These are phyloP conservation scores for Remorina albescens DNA, from an alignment of 2,797 vertebrate species.

Conservation along the genomic window DNA sequence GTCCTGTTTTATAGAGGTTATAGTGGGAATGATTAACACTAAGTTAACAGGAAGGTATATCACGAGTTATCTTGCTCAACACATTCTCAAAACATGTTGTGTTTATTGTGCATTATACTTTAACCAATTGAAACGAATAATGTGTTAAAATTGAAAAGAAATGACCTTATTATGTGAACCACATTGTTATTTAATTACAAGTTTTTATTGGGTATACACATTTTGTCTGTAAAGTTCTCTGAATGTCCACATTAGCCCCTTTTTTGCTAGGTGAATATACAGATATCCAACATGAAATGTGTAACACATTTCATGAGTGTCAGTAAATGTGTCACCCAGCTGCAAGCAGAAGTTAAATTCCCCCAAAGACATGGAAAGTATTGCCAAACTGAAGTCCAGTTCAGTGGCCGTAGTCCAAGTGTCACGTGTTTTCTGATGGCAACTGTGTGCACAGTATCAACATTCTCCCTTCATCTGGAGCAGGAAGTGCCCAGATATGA, in stretches of 20 bases:
- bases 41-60: background rate
- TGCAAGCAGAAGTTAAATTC: conserved; percentile 8
- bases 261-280: background rate
- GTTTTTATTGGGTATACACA: background rate
- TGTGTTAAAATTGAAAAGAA: background rate
- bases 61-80: conserved; percentile 24
- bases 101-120: conserved; percentile 25
- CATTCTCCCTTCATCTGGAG: conserved; percentile 15
- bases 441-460: conserved; percentile 3
- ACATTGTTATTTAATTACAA: background rate
- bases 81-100: conserved; percentile 3
- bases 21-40: conserved; percentile 3
- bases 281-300: background rate
- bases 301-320: background rate
- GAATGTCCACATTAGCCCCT: background rate
- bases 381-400: background rate
- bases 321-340: conserved; percentile 8
- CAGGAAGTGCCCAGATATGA: conserved; percentile 35
- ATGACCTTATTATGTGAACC: background rate
- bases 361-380: background rate
- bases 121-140: background rate
- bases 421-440: background rate
- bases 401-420: background rate
- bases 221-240: background rate
- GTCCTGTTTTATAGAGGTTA: background rate